These are phyloP conservation scores for Diabrotica virgifera DNA, from an alignment of 1,140 invertebrate species.

Conservation along the genomic window DNA sequence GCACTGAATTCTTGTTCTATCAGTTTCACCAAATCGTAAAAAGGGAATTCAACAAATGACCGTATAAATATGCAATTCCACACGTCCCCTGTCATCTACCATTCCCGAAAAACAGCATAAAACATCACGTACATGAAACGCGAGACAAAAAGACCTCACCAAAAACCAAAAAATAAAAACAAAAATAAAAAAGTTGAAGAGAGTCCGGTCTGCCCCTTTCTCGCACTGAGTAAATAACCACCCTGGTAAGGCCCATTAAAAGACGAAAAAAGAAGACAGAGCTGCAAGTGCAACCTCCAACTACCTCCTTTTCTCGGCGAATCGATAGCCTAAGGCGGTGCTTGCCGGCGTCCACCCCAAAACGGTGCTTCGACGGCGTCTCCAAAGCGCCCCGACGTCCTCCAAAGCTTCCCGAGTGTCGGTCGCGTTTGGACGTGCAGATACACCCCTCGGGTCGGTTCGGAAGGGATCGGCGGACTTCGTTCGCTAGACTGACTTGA, in stretches of 20 bases:
- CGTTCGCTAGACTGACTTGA: slow-evolving; percentile 10
- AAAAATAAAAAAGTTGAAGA: not conserved
- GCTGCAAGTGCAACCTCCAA: slow-evolving; percentile 23
- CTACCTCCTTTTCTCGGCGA: slow-evolving; percentile 21
- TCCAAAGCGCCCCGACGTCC: slow-evolving; percentile 40
- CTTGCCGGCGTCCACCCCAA: slow-evolving; percentile 38
- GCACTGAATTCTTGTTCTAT: no score
- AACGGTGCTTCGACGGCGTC: slow-evolving; percentile 33
- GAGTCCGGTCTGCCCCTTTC: not conserved
- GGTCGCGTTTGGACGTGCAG: slow-evolving; percentile 40
- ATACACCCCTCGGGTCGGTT: slow-evolving; percentile 19
- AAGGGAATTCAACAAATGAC: no score
- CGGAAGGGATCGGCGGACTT: slow-evolving; percentile 25
- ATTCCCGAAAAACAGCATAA: slow-evolving; percentile 5
- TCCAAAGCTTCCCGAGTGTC: slow-evolving; percentile 40
- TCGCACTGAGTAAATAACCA: not conserved
- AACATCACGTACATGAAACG: slow-evolving; percentile 11
- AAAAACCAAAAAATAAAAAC: slow-evolving; percentile 5
- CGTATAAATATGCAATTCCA: slow-evolving; percentile 9
- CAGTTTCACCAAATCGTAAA: no score
- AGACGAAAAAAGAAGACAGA: slow-evolving; percentile 2
- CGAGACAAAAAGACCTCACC: slow-evolving; percentile 6
- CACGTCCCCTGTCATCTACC: slow-evolving; percentile 8
- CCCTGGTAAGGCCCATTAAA: slow-evolving; percentile 1
- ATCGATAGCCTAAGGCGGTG: slow-evolving; percentile 32